Percentiles rank a stretch among this genome's conserved stretches.
These are phyloP conservation scores for Melanotaenia parkinsoni DNA, from an alignment of 2,797 vertebrate species.

Conservation along the genomic window DNA sequence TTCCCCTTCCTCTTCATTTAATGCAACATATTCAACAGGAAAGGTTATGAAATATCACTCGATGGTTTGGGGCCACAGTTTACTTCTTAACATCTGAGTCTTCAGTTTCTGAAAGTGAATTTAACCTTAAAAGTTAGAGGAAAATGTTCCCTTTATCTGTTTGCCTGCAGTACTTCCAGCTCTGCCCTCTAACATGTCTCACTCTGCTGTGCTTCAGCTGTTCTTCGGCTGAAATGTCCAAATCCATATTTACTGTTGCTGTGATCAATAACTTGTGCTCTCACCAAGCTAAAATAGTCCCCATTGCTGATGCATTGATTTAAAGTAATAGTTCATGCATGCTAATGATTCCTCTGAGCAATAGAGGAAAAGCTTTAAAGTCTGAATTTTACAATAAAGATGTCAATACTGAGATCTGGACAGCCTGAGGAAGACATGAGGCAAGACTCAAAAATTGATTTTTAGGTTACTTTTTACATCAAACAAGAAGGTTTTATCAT, in stretches of 20 bases:
- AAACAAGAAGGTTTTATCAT: background rate
- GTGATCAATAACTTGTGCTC: constrained; percentile 78
- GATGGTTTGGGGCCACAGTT: background rate
- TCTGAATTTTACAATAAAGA: constrained; percentile 62
- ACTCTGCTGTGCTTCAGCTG: constrained; percentile 14
- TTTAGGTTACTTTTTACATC: constrained; percentile 20
- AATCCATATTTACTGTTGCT: constrained; percentile 72
- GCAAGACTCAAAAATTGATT: constrained; percentile 26
- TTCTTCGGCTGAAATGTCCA: constrained; percentile 41
- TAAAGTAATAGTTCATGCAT: constrained; percentile 72
- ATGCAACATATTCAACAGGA: constrained; percentile 15
- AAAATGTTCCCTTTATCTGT: constrained; percentile 24
- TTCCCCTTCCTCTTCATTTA: constrained; percentile 23
- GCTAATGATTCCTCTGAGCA: constrained; percentile 76
- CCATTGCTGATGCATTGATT: constrained; percentile 78
- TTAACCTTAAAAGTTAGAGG: constrained; percentile 21
- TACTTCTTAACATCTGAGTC: background rate
- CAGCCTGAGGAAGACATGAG: constrained; percentile 39
- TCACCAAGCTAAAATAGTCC: constrained; percentile 65
- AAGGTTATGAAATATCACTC: constrained; percentile 30
- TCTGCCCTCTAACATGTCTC: constrained; percentile 17
- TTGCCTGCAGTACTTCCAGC: constrained; percentile 30
- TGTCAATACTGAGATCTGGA: constrained; percentile 54
- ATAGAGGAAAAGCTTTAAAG: constrained; percentile 67
- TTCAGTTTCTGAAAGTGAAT: constrained; percentile 28